These are phyloP conservation scores for Solen grandis DNA, from an alignment of 1,140 invertebrate genomes.

Conservation along the genomic window DNA sequence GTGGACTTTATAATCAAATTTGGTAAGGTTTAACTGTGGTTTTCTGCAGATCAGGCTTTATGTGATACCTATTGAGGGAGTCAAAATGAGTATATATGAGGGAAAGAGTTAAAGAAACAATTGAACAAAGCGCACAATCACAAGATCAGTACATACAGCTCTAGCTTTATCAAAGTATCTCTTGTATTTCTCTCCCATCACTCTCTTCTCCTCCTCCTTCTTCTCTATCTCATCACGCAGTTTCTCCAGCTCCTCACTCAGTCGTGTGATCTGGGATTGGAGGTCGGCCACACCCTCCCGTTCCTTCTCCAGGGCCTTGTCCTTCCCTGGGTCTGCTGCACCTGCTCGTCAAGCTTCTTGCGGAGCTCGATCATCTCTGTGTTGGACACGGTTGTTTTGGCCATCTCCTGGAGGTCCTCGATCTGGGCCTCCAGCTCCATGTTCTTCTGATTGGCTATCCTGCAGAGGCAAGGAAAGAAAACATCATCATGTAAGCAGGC, in stretches of 20 bases:
- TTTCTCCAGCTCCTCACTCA: constrained; percentile 72
- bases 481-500: too few species aligned
- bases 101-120: too few species aligned
- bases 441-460: constrained; percentile 89
- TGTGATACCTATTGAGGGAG: too few species aligned
- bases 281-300: constrained; percentile 77
- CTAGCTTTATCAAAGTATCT: constrained; percentile 95
- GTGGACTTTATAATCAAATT: too few species aligned
- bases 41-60: too few species aligned
- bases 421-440: constrained; percentile 90
- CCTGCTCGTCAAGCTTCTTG: constrained; percentile 69
- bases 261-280: constrained; percentile 71
- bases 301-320: constrained; percentile 51
- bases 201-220: constrained; percentile 87
- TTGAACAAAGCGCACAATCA: too few species aligned
- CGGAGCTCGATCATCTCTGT: constrained; percentile 71
- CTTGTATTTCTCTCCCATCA: constrained; percentile 91
- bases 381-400: constrained; percentile 70
- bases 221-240: constrained; percentile 86
- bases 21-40: too few species aligned
- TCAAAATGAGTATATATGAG: too few species aligned
- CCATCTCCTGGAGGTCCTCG: constrained; percentile 84
- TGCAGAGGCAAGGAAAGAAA: too few species aligned
- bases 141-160: constrained; percentile 86
- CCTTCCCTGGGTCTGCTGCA: constrained; percentile 58